Percentiles rank a stretch among this genome's conserved stretches.
phyloP scores from a whole-genome alignment of 2,113 vertebrate genomes.

The Gambusia holbrooki region DNA sequence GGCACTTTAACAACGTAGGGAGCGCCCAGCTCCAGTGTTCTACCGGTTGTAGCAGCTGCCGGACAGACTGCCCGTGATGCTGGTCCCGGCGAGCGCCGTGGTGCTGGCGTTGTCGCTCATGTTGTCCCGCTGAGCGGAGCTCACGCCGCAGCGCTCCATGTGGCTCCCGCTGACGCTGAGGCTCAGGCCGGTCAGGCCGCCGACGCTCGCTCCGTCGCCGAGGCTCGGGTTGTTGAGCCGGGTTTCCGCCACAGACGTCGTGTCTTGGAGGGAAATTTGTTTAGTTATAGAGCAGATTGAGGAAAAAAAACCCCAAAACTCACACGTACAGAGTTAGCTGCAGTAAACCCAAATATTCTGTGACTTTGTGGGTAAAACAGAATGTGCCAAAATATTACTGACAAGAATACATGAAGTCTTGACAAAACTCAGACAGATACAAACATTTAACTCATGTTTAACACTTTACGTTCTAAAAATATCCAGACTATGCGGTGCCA shows the following conservation, averaged over 20 bases:
- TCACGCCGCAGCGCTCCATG: slow-evolving; percentile 90
- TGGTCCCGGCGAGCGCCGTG: slow-evolving; percentile 93
- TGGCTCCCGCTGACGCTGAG: slow-evolving; percentile 96
- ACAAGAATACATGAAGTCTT: too few species aligned
- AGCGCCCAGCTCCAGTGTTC: background rate
- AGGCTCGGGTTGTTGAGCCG: slow-evolving; percentile 94
- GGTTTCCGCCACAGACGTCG: slow-evolving; percentile 94
- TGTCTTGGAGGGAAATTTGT: slow-evolving; percentile 75
- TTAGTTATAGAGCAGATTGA: background rate
- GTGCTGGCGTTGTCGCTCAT: slow-evolving; percentile 96
- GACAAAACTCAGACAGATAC: too few species aligned
- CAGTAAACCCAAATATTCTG: too few species aligned
- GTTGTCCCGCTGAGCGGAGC: slow-evolving; percentile 90
- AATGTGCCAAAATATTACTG: too few species aligned
- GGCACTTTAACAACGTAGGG: background rate
- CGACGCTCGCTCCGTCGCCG: slow-evolving; percentile 91
- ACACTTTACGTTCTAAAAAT: slow-evolving; percentile 25
- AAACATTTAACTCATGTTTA: background rate
- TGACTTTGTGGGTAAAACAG: too few species aligned
- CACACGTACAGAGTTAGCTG: too few species aligned
- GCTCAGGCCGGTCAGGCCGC: slow-evolving; percentile 91
- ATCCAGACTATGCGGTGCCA: slow-evolving; percentile 20
- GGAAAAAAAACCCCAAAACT: too few species aligned
- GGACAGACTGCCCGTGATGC: slow-evolving; percentile 93
- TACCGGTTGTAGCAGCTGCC: slow-evolving; percentile 98